Evolutionary conservation across 2,113 vertebrate species (phyloP).

Genomic region (Ammodytes marinus): DNA sequence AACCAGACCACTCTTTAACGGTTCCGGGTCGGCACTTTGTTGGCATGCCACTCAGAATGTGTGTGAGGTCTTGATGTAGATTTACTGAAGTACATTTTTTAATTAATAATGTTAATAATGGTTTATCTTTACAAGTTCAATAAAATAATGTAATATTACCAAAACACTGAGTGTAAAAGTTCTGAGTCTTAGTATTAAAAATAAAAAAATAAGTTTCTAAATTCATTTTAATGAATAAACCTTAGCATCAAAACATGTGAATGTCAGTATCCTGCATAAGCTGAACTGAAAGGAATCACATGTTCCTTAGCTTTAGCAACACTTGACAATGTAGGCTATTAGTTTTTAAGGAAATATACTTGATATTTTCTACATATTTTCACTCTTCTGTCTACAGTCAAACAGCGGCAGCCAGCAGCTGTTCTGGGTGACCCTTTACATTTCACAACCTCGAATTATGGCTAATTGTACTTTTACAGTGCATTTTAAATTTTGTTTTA

Average conservation of each 20-base stretch:
- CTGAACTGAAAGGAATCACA: constrained; percentile 14
- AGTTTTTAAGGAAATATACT: not conserved
- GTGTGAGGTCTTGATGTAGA: no score
- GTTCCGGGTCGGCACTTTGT: no score
- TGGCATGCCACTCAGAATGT: no score
- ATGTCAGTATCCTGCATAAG: not conserved
- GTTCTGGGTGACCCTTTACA: not conserved
- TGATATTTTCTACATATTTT: not conserved
- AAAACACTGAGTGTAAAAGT: not conserved
- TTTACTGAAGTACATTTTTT: no score
- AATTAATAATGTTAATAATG: no score
- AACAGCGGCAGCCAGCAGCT: not conserved
- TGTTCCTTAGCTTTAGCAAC: constrained; percentile 1
- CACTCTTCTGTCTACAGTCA: not conserved
- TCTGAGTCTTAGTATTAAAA: not conserved
- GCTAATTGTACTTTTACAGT: constrained; percentile 48
- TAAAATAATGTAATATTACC: not conserved
- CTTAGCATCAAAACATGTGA: not conserved
- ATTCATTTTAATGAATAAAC: not conserved
- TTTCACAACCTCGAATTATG: constrained; percentile 30
- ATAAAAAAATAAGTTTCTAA: not conserved
- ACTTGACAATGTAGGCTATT: not conserved
- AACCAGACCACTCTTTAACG: no score
- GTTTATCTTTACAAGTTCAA: not conserved
- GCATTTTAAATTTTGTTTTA: constrained; percentile 56